Evolutionary conservation across 1,140 invertebrate genomes (phyloP), one percentile per base, ranked within the genome.

Genomic region (Mycetomoellerius zeteki): DNA sequence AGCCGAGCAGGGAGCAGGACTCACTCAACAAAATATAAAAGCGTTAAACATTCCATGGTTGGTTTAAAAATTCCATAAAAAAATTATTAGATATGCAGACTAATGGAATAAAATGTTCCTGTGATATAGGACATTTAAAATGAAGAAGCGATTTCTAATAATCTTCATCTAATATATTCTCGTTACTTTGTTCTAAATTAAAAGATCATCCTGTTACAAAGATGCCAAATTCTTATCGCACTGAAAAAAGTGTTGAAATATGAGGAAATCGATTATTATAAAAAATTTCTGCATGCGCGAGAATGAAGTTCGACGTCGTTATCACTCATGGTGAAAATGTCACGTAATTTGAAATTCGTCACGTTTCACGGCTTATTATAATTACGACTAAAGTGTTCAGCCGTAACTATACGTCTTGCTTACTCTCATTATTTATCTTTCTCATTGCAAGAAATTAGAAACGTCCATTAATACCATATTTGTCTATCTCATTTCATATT

Each of bases 301-400:
- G 47, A 52, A 81, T 16, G 16, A 71, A 54, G 21, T 16, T n/a
- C 16, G 6, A 1, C 16, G 24, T 54, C 47, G 16, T 81, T 80
- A 52, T 69, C 62, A 62, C 30, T 52, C 64, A 33, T 30, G 16
- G 30, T 54, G 77, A 69, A 60, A 56, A 71, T 71, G 30, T 81
- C 77, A 27, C 77, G 43, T 71, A 81, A 81, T 81, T 69, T 30
- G 16, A 81, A 10, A 81, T 81, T 81, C 30, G 77, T 56, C 33
- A 71, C 64, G 64, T 81, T 81, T 56, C 77, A 81, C 16, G 50
- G 77, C 47, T 81, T 37, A 64, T 69, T 81, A 71, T 71, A 81
- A 54, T 81, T 81, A 81, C 8, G 77, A 69, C 47, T 37, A 30
- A 81, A 50, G 64, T 71, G 21, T 64, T 43, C 10, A 37, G 37